phyloP scores from a whole-genome alignment of 2,113 vertebrate genomes.

The Hyperoodon ampullatus region DNA sequence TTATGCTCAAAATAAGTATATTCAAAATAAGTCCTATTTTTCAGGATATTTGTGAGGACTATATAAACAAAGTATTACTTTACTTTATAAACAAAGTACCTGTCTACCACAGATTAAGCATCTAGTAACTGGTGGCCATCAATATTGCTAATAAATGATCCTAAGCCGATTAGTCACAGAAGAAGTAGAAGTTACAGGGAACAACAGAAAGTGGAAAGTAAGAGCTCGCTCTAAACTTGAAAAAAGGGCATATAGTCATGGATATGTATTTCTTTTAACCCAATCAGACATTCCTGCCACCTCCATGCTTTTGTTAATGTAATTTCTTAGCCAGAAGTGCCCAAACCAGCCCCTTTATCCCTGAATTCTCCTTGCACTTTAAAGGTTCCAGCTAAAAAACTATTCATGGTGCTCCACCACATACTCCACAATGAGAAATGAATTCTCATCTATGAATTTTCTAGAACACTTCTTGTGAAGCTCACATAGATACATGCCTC shows the following conservation, averaged over 20 bases:
- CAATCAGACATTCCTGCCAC: not conserved
- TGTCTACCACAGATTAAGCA: not conserved
- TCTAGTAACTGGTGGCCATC: not conserved
- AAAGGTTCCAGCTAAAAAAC: conserved; percentile 23
- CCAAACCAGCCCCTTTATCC: not conserved
- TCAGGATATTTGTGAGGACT: not conserved
- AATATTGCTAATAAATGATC: not conserved
- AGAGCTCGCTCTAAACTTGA: not conserved
- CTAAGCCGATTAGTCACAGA: not conserved
- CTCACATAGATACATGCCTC: not conserved
- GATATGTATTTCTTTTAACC: not conserved
- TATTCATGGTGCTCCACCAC: not conserved
- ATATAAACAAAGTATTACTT: not conserved
- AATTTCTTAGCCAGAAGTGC: not conserved
- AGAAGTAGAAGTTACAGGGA: not conserved
- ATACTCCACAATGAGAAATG: not conserved
- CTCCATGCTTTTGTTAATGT: not conserved
- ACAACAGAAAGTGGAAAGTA: not conserved
- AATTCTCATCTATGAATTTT: not conserved
- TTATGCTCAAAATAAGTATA: conserved; percentile 12
- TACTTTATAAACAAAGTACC: conserved; percentile 16
- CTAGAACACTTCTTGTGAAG: not conserved
- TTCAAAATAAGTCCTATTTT: conserved; percentile 15
- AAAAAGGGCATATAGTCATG: not conserved
- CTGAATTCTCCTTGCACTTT: not conserved